Percentiles rank a stretch among this genome's conserved stretches.
These are phyloP conservation scores for Silurus aristotelis DNA, from an alignment of 2,797 vertebrate genomes.

Conservation along the genomic window DNA sequence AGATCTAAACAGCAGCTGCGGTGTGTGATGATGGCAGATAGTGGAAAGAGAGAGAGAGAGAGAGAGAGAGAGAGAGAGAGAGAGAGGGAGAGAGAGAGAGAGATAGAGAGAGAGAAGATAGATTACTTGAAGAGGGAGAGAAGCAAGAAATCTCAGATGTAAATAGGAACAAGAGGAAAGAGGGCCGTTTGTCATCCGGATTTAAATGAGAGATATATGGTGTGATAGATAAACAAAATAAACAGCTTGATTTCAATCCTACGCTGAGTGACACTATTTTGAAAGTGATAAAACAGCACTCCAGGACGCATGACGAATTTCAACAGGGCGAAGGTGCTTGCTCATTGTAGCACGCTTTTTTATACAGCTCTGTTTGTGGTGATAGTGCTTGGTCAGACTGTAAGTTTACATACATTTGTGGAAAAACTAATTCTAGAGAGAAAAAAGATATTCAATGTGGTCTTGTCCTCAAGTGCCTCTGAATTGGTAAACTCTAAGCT, in stretches of 20 bases:
- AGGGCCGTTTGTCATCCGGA: constrained; percentile 51
- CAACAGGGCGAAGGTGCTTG: constrained; percentile 3
- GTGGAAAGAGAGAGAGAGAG: not conserved
- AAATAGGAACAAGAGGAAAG: constrained; percentile 47
- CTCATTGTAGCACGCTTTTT: not conserved
- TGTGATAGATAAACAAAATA: constrained; percentile 23
- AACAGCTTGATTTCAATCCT: constrained; percentile 21
- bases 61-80: not conserved
- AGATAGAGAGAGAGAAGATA: constrained; percentile 44
- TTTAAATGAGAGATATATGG: constrained; percentile 37
- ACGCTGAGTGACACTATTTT: constrained; percentile 26
- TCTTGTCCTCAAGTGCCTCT: not conserved
- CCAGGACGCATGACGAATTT: not conserved
- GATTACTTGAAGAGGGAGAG: constrained; percentile 42
- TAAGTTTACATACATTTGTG: not conserved
- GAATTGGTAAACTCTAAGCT: not conserved
- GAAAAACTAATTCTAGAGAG: not conserved
- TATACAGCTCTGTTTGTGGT: not conserved
- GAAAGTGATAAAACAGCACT: not conserved
- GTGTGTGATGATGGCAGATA: constrained; percentile 46
- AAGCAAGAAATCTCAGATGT: constrained; percentile 51
- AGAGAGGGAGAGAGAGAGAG: constrained; percentile 42
- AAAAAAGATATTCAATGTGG: not conserved
- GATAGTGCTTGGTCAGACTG: not conserved
- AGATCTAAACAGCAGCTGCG: constrained; percentile 48